phyloP scores from a whole-genome alignment of 1,140 invertebrate genomes.

The Samia ricini region DNA sequence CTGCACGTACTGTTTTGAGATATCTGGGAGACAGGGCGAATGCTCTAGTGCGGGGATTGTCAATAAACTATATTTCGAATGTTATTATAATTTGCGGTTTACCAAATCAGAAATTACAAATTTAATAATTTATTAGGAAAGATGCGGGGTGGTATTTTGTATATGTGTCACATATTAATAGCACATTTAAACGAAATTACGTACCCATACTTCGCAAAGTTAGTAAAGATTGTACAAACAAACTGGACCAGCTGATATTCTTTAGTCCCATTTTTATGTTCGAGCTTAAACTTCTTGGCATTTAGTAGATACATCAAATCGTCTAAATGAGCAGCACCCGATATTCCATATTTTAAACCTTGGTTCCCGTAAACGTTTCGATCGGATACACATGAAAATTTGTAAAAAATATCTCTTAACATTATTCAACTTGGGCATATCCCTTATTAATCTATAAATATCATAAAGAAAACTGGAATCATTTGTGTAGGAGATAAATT shows the following conservation, averaged over 20 bases:
- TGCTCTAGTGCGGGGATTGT: too few species aligned
- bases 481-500: conserved; percentile 48
- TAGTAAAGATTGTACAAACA: conserved; percentile 72
- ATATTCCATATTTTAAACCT: conserved; percentile 29
- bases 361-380: conserved; percentile 37
- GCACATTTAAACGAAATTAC: conserved; percentile 9
- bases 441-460: conserved; percentile 50
- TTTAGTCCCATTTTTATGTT: conserved; percentile 30
- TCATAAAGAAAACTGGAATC: conserved; percentile 59
- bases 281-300: conserved; percentile 30
- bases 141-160: too few species aligned
- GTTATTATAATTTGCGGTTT: not conserved
- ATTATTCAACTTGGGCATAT: conserved; percentile 35
- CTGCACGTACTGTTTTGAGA: not conserved
- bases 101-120: not conserved
- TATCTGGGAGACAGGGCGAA: too few species aligned
- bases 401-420: conserved; percentile 36
- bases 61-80: too few species aligned
- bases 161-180: not conserved
- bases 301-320: conserved; percentile 56
- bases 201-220: conserved; percentile 78
- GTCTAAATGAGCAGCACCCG: conserved; percentile 45
- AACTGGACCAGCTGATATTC: conserved; percentile 56
- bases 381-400: conserved; percentile 37
- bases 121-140: not conserved